Percentiles rank a stretch among this genome's conserved stretches.
Evolutionary conservation across 2,888 invertebrate genomes (phyloP).

Genomic region (Melieria omissa): DNA sequence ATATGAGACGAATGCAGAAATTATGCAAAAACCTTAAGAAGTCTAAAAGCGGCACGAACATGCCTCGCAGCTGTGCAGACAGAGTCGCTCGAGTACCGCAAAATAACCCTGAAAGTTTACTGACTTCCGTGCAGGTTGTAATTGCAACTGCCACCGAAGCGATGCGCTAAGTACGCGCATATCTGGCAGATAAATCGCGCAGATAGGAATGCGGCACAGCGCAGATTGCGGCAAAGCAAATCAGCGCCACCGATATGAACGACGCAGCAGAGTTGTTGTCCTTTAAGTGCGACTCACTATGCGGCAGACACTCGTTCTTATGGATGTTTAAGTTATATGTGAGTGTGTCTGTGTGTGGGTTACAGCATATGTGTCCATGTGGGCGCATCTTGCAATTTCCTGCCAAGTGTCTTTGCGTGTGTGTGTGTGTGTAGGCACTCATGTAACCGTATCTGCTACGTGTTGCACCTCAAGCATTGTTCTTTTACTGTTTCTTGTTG

Average conservation of each 20-base stretch:
- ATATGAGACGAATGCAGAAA: no score
- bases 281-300: no score
- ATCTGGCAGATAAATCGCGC: neutral
- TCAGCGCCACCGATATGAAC: neutral
- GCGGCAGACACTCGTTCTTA: no score
- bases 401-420: neutral
- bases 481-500: no score
- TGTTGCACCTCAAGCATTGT: no score
- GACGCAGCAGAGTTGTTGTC: neutral
- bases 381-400: no score
- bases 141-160: neutral
- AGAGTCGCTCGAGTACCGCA: conserved; percentile 19
- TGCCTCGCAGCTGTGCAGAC: no score
- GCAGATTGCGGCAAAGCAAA: neutral
- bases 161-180: neutral
- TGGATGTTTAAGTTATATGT: neutral
- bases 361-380: no score
- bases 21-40: no score
- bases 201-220: neutral
- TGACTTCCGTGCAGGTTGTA: conserved; percentile 51
- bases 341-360: no score
- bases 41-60: no score
- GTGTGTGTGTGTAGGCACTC: neutral
- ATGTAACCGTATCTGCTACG: neutral
- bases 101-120: conserved; percentile 62